These are phyloP conservation scores for Hemibagrus wyckioides DNA, from an alignment of 2,113 vertebrate species.

Conservation along the genomic window DNA sequence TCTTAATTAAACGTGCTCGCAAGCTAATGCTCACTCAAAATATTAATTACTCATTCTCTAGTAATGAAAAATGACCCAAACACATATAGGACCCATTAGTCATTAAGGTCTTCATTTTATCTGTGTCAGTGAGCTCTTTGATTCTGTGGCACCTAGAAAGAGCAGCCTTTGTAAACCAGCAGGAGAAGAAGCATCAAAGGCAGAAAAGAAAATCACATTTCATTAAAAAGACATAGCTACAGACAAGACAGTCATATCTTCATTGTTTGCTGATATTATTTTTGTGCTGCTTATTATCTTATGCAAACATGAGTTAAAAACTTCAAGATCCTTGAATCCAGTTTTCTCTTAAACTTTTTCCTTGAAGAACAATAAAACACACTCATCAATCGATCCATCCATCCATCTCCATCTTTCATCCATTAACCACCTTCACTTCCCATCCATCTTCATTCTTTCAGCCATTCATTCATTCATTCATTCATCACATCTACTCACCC, in stretches of 20 bases:
- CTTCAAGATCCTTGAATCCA: neutral
- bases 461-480: neutral
- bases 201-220: conserved; percentile 30
- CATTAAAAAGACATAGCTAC: conserved; percentile 38
- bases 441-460: neutral
- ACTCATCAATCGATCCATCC: neutral
- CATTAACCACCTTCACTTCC: neutral
- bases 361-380: neutral
- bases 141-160: conserved; percentile 10
- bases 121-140: conserved; percentile 8
- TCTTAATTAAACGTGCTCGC: neutral
- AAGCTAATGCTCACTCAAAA: conserved; percentile 1
- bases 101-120: conserved; percentile 12
- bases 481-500: neutral
- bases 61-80: neutral
- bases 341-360: too few species aligned
- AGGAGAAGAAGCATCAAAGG: conserved; percentile 23
- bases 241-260: conserved; percentile 11
- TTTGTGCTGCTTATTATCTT: neutral
- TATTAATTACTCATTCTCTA: conserved; percentile 12
- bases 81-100: neutral
- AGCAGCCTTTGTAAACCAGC: conserved; percentile 17
- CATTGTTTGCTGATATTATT: conserved; percentile 21
- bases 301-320: neutral
- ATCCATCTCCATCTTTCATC: neutral